These are phyloP conservation scores for Stenotaenia linearis DNA, from an alignment of 2,888 invertebrate species.

Conservation along the genomic window DNA sequence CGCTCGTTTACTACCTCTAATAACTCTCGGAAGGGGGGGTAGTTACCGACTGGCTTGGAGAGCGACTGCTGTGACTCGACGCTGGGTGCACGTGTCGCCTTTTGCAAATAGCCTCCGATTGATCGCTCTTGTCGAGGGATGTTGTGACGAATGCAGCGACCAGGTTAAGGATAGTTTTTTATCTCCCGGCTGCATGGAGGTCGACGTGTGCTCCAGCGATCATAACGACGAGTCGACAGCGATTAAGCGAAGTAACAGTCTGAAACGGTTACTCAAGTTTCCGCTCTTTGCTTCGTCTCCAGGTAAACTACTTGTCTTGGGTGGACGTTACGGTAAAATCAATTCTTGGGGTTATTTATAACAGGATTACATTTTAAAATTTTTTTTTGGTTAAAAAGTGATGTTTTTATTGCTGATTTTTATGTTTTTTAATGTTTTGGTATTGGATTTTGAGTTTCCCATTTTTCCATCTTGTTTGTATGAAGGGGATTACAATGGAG, in stretches of 20 bases:
- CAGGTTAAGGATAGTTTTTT: not conserved
- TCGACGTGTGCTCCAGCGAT: not conserved
- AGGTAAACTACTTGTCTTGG: not conserved
- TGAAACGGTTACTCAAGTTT: slow-evolving; percentile 54
- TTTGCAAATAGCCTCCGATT: not conserved
- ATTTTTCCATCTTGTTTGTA: not conserved
- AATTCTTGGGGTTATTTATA: no score
- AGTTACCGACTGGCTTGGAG: not conserved
- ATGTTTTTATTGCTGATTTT: no score
- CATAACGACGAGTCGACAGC: not conserved
- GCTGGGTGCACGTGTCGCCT: slow-evolving; percentile 15
- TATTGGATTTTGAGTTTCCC: no score
- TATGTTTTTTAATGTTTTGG: no score
- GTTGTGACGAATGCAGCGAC: not conserved
- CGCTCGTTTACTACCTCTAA: not conserved
- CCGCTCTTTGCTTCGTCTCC: slow-evolving; percentile 34
- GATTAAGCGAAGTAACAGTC: slow-evolving; percentile 53
- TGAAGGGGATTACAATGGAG: not conserved
- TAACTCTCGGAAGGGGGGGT: not conserved
- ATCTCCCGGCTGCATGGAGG: slow-evolving; percentile 3
- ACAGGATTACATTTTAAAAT: no score
- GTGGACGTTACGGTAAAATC: not conserved
- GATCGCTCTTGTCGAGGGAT: not conserved
- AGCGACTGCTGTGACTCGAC: not conserved
- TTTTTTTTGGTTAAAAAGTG: no score